These are phyloP conservation scores for Glyptemys insculpta DNA, from an alignment of 2,797 vertebrate species.

Conservation along the genomic window DNA sequence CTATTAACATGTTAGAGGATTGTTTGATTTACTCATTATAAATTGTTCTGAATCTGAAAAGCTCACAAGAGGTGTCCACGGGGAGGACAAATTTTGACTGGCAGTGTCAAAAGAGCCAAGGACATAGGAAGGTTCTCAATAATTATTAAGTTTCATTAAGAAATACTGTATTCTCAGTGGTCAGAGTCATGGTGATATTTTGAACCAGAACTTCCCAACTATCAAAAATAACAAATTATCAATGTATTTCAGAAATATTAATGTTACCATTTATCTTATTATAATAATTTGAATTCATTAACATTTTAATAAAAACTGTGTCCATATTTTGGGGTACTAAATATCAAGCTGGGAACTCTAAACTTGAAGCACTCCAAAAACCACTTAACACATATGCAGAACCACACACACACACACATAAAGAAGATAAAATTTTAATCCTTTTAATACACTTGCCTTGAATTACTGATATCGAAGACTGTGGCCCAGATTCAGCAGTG, in stretches of 20 bases:
- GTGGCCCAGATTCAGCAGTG: background rate
- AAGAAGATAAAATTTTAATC: background rate
- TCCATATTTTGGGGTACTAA: background rate
- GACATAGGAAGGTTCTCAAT: constrained; percentile 60
- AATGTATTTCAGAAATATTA: background rate
- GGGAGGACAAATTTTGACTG: constrained; percentile 75
- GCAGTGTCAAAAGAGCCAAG: constrained; percentile 74
- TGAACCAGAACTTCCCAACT: constrained; percentile 13
- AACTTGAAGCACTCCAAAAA: background rate
- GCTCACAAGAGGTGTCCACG: constrained; percentile 73
- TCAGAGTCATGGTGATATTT: constrained; percentile 1
- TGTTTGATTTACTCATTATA: constrained; percentile 82
- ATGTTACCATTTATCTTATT: background rate
- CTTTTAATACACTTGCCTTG: background rate
- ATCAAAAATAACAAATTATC: background rate
- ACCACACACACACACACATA: background rate
- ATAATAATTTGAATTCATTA: background rate
- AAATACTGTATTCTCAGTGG: constrained; percentile 1
- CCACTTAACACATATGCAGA: background rate
- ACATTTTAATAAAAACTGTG: background rate
- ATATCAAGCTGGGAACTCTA: background rate
- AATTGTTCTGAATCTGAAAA: constrained; percentile 74
- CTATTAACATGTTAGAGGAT: constrained; percentile 79
- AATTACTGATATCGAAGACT: background rate
- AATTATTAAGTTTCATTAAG: constrained; percentile 55